phyloP scores from a whole-genome alignment of 2,797 vertebrate genomes.

The Acipenser oxyrinchus region DNA sequence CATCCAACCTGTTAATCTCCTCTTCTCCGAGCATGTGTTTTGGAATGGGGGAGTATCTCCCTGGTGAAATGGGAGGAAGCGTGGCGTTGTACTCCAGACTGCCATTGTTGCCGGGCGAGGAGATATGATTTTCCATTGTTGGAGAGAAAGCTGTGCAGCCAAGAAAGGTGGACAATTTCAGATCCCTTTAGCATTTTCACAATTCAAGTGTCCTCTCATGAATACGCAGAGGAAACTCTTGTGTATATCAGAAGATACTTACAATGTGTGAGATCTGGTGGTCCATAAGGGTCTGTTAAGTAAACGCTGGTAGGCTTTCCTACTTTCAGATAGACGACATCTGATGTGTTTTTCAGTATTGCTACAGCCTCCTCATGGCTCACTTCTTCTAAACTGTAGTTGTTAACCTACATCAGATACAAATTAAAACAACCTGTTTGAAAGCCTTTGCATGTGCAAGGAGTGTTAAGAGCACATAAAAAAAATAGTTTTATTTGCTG shows the following conservation, averaged over 20 bases:
- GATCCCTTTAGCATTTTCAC: not conserved
- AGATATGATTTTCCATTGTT: conserved; percentile 90
- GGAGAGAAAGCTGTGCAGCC: conserved; percentile 77
- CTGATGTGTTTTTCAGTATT: conserved; percentile 91
- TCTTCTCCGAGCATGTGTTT: conserved; percentile 93
- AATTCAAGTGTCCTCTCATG: too few species aligned
- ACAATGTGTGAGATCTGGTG: conserved; percentile 93
- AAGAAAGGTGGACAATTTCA: conserved; percentile 2
- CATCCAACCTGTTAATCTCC: conserved; percentile 93
- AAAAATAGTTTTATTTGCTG: not conserved
- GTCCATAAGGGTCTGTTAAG: conserved; percentile 90
- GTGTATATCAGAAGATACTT: conserved; percentile 46
- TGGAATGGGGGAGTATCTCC: conserved; percentile 88
- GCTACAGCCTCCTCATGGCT: conserved; percentile 93
- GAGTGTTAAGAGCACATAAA: not conserved
- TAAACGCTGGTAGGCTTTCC: conserved; percentile 93
- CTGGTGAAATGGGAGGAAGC: conserved; percentile 78
- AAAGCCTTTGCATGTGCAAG: not conserved
- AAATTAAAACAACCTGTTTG: conserved; percentile 9
- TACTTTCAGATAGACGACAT: conserved; percentile 91
- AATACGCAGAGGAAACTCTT: too few species aligned
- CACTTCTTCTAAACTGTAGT: conserved; percentile 93
- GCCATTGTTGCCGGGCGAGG: conserved; percentile 77
- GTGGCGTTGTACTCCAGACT: conserved; percentile 91
- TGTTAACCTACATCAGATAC: conserved; percentile 72